Evolutionary conservation across 2,113 vertebrate species (phyloP).

Genomic region (Brachypteracias leptosomus): DNA sequence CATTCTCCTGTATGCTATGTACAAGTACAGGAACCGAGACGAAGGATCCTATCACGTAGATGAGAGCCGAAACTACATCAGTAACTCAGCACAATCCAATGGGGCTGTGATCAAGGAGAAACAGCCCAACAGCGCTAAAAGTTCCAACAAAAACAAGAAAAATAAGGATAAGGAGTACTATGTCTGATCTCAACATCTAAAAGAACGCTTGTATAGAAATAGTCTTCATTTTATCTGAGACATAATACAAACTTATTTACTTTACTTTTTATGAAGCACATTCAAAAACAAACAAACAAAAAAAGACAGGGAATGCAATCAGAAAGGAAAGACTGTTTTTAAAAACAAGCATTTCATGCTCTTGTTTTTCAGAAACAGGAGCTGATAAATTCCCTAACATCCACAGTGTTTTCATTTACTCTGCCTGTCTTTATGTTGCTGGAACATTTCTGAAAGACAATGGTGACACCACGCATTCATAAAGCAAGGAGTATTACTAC

Average conservation of each 20-base stretch:
- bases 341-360: constrained; percentile 82
- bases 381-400: constrained; percentile 83
- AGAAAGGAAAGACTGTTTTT: constrained; percentile 83
- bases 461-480: constrained; percentile 83
- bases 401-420: constrained; percentile 90
- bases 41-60: constrained; percentile 98
- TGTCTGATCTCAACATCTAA: constrained; percentile 86
- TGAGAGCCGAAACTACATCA: constrained; percentile 99
- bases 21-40: constrained; percentile 98
- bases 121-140: constrained; percentile 89
- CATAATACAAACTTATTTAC: constrained; percentile 88
- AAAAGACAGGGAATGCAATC: constrained; percentile 83
- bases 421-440: constrained; percentile 93
- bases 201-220: constrained; percentile 91
- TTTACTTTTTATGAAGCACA: constrained; percentile 88
- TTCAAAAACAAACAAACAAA: constrained; percentile 73
- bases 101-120: constrained; percentile 97
- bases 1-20: constrained; percentile 99
- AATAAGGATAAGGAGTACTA: constrained; percentile 99
- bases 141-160: constrained; percentile 96
- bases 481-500: constrained; percentile 80
- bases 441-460: constrained; percentile 86
- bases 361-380: constrained; percentile 84
- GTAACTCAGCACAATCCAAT: constrained; percentile 98
- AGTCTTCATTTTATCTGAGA: constrained; percentile 93